Evolutionary conservation across 2,888 invertebrate genomes (phyloP), one percentile per base, ranked within the genome.

Genomic region (Theretra japonica): DNA sequence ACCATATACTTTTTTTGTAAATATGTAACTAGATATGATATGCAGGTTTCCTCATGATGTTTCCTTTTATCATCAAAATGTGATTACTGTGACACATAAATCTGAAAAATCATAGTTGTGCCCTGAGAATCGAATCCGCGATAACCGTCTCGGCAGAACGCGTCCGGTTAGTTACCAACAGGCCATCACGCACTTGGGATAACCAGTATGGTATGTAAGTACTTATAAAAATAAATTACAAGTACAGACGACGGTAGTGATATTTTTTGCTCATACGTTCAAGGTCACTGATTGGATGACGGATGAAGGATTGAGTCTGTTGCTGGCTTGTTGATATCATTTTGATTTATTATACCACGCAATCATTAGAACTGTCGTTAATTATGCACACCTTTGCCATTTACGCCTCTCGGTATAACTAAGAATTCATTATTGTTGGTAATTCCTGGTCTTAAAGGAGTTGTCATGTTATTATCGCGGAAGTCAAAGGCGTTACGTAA

Each of bases 311-410:
- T n/a, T 62, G 62, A 2, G 7, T 62, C 11, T 62, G 65, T 65
- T 48, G 65, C 53, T 53, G 4, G 15, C 53, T 15, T 8, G 41
- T 15, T 41, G 53, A 41, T 65, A 25, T 48, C 65, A 65, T 48
- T 41, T 48, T 48, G 65, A 65, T 65, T 65, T 65, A 65, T 65
- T 65, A 65, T 7, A 48, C 23, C 48, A 65, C 48, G 65, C 23
- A 65, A 41, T 23, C 17, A 33, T 1, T 41, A 62, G 21, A 57
- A 58, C 19, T 48, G 50, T 4, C 17, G 48, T 48, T 65, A 23
- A 15, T 48, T 60, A 60, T 17, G 23, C 8, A 59, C 30, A 23
- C 30, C 21, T 60, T n/a, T 70, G 30, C 4, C 50, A 70, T 53
- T 70, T 50, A 70, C n/a, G 11, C 41, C 41, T 41, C 41, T 41